Percentiles rank a stretch among this genome's conserved stretches.
These are phyloP conservation scores for Bellardia pandia DNA, from an alignment of 2,888 invertebrate species.

Conservation along the genomic window DNA sequence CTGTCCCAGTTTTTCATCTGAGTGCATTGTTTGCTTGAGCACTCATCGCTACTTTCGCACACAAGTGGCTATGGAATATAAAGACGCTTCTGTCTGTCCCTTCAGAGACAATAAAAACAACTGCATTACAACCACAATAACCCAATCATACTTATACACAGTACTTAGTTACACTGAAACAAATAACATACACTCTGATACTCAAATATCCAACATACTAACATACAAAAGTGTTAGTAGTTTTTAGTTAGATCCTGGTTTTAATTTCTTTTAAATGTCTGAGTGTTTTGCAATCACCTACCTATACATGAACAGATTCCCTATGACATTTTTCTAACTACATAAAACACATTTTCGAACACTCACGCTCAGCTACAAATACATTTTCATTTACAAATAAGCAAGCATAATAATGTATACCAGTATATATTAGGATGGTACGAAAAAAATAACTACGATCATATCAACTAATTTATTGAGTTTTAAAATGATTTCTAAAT, in stretches of 20 bases:
- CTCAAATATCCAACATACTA: not conserved
- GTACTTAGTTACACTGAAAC: not conserved
- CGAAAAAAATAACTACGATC: too few species aligned
- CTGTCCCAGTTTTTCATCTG: slow-evolving; percentile 49
- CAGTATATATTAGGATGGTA: too few species aligned
- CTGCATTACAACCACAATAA: slow-evolving; percentile 42
- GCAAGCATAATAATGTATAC: not conserved
- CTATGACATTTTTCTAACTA: slow-evolving; percentile 30
- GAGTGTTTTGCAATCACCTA: slow-evolving; percentile 25
- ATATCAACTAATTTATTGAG: too few species aligned
- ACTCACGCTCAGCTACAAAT: not conserved
- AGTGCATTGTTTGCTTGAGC: slow-evolving; percentile 65
- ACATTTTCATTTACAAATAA: not conserved
- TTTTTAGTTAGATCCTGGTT: not conserved
- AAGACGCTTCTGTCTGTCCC: slow-evolving; percentile 11
- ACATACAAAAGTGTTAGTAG: not conserved
- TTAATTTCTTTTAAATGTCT: slow-evolving; percentile 33
- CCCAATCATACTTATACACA: slow-evolving; percentile 42
- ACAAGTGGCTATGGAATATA: slow-evolving; percentile 28
- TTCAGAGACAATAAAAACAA: slow-evolving; percentile 35
- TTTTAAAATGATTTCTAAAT: too few species aligned
- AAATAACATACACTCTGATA: not conserved
- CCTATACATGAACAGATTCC: slow-evolving; percentile 16
- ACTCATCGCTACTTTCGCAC: slow-evolving; percentile 27
- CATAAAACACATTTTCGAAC: not conserved